Evolutionary conservation across 1,140 invertebrate genomes (phyloP), one percentile per base, ranked within the genome.

Genomic region (Periplaneta americana): DNA sequence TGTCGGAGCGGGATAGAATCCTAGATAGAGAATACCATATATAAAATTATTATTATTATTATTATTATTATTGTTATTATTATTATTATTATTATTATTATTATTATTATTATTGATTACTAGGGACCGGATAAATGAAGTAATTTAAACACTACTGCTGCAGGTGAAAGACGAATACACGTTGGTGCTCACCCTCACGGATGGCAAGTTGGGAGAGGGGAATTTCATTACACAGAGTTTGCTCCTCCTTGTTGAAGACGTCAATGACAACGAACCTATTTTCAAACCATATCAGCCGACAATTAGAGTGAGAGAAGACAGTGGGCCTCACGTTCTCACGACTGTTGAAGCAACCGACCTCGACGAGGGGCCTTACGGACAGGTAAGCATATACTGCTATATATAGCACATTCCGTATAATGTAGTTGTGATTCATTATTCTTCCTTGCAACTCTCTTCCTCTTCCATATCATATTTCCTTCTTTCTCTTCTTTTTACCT

Each of bases 181-280:
- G 75, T 89, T 98, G 83, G 94, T 98, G 39, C 88, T 98, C 84
- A 98, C 96, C 2, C 88, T 98, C 82, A 98, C 96, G 1, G 97
- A 98, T 87, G 96, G 95, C 75, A 93, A 94, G 85, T 91, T 97
- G 34, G 95, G 95, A 2, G 94, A 96, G 75, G 95, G 95, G 76
- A 96, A 96, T 87, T 97, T 93, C 88, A 95, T 98, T 81, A 97
- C 95, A 8, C 96, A 98, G 89, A 96, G 96, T 85, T 91, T 98
- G 79, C 88, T 98, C 80, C 88, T 98, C 22, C 89, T 97, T 76
- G 96, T 98, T 0, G 96, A 98, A 88, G 97, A 98, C 87, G 94
- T 96, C 15, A 98, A 98, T 85, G 97, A 98, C 89, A 97, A 97
- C 89, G 93, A 93, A 82, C 96, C 97, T 6, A 91, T 96, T 77